A percentile compares a stretch with the other conserved stretches of the same genome.
Conservation (phyloP, 2,113 vertebrate genomes). For the Gasterosteus nipponicus region DNA sequence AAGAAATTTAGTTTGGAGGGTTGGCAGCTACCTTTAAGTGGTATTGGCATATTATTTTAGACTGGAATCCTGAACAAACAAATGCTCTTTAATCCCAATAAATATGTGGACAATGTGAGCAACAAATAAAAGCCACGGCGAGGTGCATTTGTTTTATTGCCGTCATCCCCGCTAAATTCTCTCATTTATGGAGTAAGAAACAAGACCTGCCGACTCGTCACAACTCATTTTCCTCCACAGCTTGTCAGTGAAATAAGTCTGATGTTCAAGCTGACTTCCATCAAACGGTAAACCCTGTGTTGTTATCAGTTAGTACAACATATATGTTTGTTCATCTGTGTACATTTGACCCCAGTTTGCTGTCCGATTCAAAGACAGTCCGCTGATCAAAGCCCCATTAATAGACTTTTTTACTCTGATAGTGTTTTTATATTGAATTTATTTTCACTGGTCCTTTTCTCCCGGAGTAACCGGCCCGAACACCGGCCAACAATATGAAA, state of each 20-base stretch:
- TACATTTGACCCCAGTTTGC: slow-evolving; percentile 1
- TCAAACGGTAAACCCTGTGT: neutral
- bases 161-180: slow-evolving; percentile 4
- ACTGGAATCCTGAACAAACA: slow-evolving; percentile 5
- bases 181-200: neutral
- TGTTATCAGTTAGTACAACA: neutral
- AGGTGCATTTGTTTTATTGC: slow-evolving; percentile 4
- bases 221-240: neutral
- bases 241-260: neutral
- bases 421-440: slow-evolving; percentile 32
- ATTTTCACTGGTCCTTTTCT: slow-evolving; percentile 19
- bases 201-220: neutral
- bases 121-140: slow-evolving; percentile 6
- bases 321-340: neutral
- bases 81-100: neutral
- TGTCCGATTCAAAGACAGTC: slow-evolving; percentile 8
- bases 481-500: slow-evolving; percentile 8
- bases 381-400: slow-evolving; percentile 15
- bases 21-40: neutral
- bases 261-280: neutral
- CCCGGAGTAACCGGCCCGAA: slow-evolving; percentile 12
- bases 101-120: slow-evolving; percentile 6
- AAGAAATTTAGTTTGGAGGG: neutral
- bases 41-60: neutral
- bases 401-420: slow-evolving; percentile 26